phyloP scores from a whole-genome alignment of 2,888 invertebrate species.

The Lasiommata megera region DNA sequence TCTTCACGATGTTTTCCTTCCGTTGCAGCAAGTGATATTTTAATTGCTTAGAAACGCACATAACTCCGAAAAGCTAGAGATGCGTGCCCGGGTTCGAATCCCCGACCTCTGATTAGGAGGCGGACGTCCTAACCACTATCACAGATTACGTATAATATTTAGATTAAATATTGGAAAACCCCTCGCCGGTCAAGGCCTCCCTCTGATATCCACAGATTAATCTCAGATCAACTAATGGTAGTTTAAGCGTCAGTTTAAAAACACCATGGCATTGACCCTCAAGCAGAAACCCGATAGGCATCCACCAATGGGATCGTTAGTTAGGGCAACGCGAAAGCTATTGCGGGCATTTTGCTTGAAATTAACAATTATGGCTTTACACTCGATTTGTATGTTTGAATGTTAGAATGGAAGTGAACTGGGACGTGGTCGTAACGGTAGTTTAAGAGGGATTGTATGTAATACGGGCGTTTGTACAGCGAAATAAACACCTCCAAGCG shows the following conservation, averaged over 20 bases:
- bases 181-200: no score
- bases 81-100: no score
- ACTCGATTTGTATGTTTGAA: slow-evolving; percentile 66
- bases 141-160: no score
- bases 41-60: no score
- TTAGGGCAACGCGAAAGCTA: slow-evolving; percentile 69
- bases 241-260: slow-evolving; percentile 30
- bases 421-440: slow-evolving; percentile 38
- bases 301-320: slow-evolving; percentile 76
- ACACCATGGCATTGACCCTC: slow-evolving; percentile 38
- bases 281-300: slow-evolving; percentile 77
- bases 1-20: no score
- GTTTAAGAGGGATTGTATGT: slow-evolving; percentile 40
- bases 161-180: no score
- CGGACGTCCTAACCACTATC: no score
- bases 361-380: slow-evolving; percentile 75
- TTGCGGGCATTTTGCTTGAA: slow-evolving; percentile 73
- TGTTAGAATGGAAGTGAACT: slow-evolving; percentile 41
- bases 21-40: no score
- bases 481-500: slow-evolving; percentile 24
- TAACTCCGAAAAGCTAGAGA: no score
- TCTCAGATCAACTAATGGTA: slow-evolving; percentile 8
- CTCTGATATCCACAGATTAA: slow-evolving; percentile 4
- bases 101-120: no score
- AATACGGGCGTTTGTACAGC: slow-evolving; percentile 22